Evolutionary conservation across 2,113 vertebrate species (phyloP).

Genomic region (Noturus placidus): DNA sequence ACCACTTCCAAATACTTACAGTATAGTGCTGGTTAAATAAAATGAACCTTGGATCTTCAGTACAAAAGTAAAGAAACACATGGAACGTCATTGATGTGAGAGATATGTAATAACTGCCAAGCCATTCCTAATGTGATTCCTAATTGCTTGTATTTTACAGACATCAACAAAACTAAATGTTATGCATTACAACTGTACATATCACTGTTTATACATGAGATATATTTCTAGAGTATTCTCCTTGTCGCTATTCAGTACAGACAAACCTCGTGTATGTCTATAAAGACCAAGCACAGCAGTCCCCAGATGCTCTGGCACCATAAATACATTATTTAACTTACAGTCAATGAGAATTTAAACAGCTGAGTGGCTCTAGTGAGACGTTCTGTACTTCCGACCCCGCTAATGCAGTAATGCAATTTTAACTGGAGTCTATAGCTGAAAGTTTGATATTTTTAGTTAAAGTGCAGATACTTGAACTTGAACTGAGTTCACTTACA

Average conservation of each 20-base stretch:
- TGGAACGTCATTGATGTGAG: background rate
- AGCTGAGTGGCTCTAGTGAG: constrained; percentile 2
- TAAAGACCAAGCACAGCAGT: background rate
- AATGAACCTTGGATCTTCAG: background rate
- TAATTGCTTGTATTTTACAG: background rate
- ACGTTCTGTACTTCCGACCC: background rate
- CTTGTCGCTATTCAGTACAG: background rate
- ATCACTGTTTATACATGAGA: background rate
- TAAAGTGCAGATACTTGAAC: constrained; percentile 15
- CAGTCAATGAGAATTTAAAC: background rate
- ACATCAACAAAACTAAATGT: background rate
- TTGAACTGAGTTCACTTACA: background rate
- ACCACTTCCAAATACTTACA: background rate
- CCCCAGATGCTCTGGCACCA: background rate
- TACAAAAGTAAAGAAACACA: background rate
- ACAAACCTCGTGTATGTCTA: background rate
- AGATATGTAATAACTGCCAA: background rate
- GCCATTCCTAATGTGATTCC: background rate
- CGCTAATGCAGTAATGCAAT: constrained; percentile 27
- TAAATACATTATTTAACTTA: constrained; percentile 15
- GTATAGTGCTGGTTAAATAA: background rate
- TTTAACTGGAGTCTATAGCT: constrained; percentile 12
- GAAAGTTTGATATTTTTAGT: constrained; percentile 25
- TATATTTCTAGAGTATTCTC: background rate
- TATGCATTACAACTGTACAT: background rate